Conservation (phyloP, 2,888 invertebrate genomes). For the Pedicia rivosa region DNA sequence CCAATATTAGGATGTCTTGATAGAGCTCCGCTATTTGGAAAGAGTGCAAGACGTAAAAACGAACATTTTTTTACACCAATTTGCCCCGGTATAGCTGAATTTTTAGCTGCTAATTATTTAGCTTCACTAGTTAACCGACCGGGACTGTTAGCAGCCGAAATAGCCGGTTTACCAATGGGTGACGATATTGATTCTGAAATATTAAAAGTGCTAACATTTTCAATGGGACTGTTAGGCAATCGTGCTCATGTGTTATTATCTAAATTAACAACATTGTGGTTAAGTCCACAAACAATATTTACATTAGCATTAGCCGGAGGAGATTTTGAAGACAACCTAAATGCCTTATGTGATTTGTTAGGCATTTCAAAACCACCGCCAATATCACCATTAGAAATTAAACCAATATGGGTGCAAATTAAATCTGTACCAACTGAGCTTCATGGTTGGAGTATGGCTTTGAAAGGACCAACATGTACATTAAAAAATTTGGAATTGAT, state of each 20-base stretch:
- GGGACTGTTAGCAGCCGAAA: slow-evolving; percentile 33
- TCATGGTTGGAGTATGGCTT: slow-evolving; percentile 35
- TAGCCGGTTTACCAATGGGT: slow-evolving; percentile 21
- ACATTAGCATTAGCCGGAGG: slow-evolving; percentile 36
- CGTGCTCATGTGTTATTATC: slow-evolving; percentile 34
- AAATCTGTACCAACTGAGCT: slow-evolving; percentile 33
- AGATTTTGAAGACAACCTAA: slow-evolving; percentile 34
- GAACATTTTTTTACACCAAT: slow-evolving; percentile 32
- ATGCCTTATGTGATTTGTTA: slow-evolving; percentile 34
- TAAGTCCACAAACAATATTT: slow-evolving; percentile 35
- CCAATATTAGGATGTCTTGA: slow-evolving; percentile 32
- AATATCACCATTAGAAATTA: slow-evolving; percentile 24
- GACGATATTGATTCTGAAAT: slow-evolving; percentile 32
- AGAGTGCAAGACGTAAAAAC: slow-evolving; percentile 26
- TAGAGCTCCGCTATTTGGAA: slow-evolving; percentile 29
- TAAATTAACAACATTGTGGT: slow-evolving; percentile 34
- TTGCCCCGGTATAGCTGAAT: slow-evolving; percentile 35
- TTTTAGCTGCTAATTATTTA: slow-evolving; percentile 38
- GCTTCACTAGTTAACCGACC: slow-evolving; percentile 35
- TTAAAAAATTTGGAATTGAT: slow-evolving; percentile 34
- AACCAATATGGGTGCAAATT: slow-evolving; percentile 24
- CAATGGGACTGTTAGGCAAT: slow-evolving; percentile 34
- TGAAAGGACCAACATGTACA: slow-evolving; percentile 32
- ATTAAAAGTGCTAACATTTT: slow-evolving; percentile 30
- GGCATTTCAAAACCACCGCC: slow-evolving; percentile 32